Evolutionary conservation across 2,797 vertebrate genomes (phyloP).

Genomic region (Thamnophis elegans): DNA sequence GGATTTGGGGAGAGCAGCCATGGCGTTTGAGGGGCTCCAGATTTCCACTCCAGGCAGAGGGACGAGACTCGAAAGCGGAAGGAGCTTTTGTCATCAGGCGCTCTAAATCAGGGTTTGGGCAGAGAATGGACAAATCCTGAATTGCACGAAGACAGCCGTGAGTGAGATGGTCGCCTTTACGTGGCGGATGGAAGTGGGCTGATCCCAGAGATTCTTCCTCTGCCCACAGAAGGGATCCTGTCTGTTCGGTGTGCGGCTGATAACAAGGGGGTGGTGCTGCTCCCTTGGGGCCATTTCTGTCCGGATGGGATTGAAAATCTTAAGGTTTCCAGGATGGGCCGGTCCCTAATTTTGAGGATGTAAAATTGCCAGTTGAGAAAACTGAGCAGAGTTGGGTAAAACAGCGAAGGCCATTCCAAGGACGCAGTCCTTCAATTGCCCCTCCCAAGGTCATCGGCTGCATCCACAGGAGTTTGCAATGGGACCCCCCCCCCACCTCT

Average conservation of each 20-base stretch:
- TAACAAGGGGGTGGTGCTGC: not conserved
- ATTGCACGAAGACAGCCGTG: not conserved
- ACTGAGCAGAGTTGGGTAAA: not conserved
- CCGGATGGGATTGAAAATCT: not conserved
- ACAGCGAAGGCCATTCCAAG: not conserved
- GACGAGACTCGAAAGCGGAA: not conserved
- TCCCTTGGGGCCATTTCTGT: not conserved
- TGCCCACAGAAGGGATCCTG: not conserved
- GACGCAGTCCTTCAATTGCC: not conserved
- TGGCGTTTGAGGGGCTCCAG: not conserved
- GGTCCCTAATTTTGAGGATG: not conserved
- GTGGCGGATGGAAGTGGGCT: not conserved
- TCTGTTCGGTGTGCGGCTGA: not conserved
- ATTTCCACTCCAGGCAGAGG: not conserved
- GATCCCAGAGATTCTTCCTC: not conserved
- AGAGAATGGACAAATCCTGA: not conserved
- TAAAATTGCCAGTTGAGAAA: not conserved
- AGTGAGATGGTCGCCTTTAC: slow-evolving; percentile 19
- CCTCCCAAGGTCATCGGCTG: no score
- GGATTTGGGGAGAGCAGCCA: not conserved
- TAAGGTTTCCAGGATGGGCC: not conserved
- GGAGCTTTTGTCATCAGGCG: slow-evolving; percentile 12
- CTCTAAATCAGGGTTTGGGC: slow-evolving; percentile 6
- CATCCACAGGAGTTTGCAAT: not conserved
- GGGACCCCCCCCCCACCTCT: not conserved